Evolutionary conservation across 2,888 invertebrate genomes (phyloP), one percentile per base, ranked within the genome.

Genomic region (Mythimna lalbum): DNA sequence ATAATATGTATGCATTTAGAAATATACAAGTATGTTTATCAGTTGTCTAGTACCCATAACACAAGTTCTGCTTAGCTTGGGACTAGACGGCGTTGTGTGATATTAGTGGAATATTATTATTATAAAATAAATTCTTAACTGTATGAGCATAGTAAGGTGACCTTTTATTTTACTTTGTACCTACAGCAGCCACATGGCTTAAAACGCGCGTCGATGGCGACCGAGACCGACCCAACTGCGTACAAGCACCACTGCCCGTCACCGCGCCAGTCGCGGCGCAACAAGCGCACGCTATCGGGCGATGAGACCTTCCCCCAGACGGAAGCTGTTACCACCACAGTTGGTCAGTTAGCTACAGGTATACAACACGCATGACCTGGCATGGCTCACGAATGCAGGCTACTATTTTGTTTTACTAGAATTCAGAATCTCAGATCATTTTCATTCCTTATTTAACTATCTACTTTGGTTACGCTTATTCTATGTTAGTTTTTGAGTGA

Each of bases 241-340:
- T 78, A 84, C 43, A 93, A 93, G 72, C 89, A 90, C 27, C 90
- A 90, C 23, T 92, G 92, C 57, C 23, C 89, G 0, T 73, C 88
- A 2, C 52, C 85, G 4, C 81, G 87, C 0, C 76, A 80, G 19
- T 1, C 66, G 0, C 84, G 85, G 0, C 85, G 85, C 1, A 77
- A 68, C 6, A 84, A 83, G 0, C 57, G 67, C 0, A 57, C 43
- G 0, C 0, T 62, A 27, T 53, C 65, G 0, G 49, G 82, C 4
- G 75, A 36, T 14, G 43, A 78, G 0, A 49, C 76, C 5, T 53
- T 62, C 1, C 56, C 47, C 0, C 78, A 67, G 19, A 62, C 81
- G 0, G 5, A 82, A 0, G 70, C 81, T 1, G n/a, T 75, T 31
- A 79, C 85, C 10, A 80, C 82, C 7, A 69, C 83, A 17, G 68